phyloP scores from a whole-genome alignment of 2,797 vertebrate species.

The Cygnus olor region DNA sequence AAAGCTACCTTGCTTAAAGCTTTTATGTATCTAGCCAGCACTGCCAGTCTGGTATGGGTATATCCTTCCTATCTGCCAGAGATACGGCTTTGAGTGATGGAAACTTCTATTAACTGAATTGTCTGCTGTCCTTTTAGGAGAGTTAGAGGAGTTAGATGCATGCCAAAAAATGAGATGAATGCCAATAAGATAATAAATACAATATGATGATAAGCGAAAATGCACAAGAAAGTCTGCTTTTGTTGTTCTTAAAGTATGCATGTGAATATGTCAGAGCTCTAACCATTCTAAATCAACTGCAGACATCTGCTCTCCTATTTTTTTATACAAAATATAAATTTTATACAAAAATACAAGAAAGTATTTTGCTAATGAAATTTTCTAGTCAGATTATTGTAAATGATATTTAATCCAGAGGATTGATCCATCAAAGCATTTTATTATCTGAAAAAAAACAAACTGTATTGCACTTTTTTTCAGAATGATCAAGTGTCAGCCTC shows the following conservation, averaged over 20 bases:
- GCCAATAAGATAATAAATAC: neutral
- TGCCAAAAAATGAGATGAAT: neutral
- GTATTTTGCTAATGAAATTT: neutral
- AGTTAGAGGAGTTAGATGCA: neutral
- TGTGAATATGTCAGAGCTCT: neutral
- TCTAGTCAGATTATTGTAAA: neutral
- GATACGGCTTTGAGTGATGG: neutral
- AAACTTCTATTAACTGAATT: neutral
- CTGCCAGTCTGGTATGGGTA: neutral
- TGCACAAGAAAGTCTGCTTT: neutral
- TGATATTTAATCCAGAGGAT: neutral
- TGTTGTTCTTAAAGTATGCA: neutral
- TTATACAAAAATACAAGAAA: neutral
- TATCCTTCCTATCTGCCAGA: neutral
- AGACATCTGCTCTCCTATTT: neutral
- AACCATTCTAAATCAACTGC: neutral
- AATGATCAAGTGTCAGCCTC: slow-evolving; percentile 96
- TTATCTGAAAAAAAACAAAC: too few relatives aligned
- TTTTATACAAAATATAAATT: too few relatives aligned
- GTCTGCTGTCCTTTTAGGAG: neutral
- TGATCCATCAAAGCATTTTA: neutral
- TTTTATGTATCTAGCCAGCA: accelerated
- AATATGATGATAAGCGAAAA: neutral
- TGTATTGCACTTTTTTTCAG: slow-evolving; percentile 72
- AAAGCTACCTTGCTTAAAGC: neutral